These are phyloP conservation scores for Sceliomorpha sp. DNA, from an alignment of 2,888 invertebrate species.

Conservation along the genomic window DNA sequence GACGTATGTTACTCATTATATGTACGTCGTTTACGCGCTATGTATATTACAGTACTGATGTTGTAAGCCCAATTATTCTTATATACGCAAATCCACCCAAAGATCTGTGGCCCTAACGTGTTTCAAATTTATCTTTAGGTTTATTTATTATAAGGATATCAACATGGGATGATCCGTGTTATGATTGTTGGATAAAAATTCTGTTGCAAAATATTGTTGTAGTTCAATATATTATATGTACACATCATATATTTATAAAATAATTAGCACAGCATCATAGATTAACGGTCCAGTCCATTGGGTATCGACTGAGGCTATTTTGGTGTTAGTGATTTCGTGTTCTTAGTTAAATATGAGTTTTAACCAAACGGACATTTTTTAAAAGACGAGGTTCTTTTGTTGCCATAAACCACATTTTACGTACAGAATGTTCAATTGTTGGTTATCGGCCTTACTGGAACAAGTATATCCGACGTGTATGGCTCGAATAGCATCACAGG, in stretches of 20 bases:
- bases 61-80: not conserved
- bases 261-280: constrained; percentile 37
- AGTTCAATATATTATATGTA: constrained; percentile 25
- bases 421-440: not conserved
- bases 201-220: constrained; percentile 21
- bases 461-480: constrained; percentile 51
- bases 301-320: constrained; percentile 12
- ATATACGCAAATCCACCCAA: too few relatives aligned
- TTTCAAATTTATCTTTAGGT: too few relatives aligned
- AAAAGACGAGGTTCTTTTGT: too few relatives aligned
- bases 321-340: constrained; percentile 18
- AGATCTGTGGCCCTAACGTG: too few relatives aligned
- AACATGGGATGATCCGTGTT: constrained; percentile 17
- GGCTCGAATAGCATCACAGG: constrained; percentile 64
- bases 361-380: not conserved
- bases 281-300: constrained; percentile 20
- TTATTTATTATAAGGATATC: too few relatives aligned
- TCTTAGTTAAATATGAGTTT: constrained; percentile 18
- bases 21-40: not conserved
- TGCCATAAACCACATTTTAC: too few relatives aligned
- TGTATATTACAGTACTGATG: not conserved
- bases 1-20: too few relatives aligned
- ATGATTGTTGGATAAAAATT: too few relatives aligned
- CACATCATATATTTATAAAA: constrained; percentile 26
- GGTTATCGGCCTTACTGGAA: constrained; percentile 18